Evolutionary conservation across 2,888 invertebrate genomes (phyloP).

Genomic region (Bugula neritina): DNA sequence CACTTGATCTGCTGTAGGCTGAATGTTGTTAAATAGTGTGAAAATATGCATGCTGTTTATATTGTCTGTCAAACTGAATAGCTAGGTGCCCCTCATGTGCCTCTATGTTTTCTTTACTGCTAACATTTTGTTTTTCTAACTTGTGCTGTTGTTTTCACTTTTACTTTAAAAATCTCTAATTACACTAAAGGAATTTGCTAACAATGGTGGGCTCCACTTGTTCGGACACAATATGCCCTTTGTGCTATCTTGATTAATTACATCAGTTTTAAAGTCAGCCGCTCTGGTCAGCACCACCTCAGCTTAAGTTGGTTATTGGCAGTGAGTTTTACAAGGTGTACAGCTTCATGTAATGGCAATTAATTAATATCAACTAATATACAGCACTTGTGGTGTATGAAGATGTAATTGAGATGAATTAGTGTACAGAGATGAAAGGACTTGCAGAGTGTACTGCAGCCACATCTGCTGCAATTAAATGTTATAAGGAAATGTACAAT

Average conservation of each 20-base stretch:
- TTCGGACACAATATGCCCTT: neutral
- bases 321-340: no score
- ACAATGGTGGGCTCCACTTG: neutral
- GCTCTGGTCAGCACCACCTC: no score
- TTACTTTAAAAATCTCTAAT: neutral
- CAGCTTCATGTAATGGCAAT: no score
- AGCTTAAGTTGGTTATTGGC: no score
- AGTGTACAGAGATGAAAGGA: no score
- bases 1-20: neutral
- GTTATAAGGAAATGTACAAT: no score
- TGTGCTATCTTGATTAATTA: neutral
- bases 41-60: slow-evolving; percentile 16
- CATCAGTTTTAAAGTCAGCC: neutral
- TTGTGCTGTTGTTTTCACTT: slow-evolving; percentile 1
- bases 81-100: neutral
- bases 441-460: no score
- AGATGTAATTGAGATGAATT: no score
- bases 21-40: neutral
- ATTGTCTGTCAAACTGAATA: slow-evolving; percentile 17
- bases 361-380: no score
- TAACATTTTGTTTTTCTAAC: slow-evolving; percentile 22
- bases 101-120: neutral
- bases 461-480: no score
- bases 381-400: no score
- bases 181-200: slow-evolving; percentile 11